phyloP scores from a whole-genome alignment of 1,140 invertebrate genomes.

The Rhagoletis zephyria region DNA sequence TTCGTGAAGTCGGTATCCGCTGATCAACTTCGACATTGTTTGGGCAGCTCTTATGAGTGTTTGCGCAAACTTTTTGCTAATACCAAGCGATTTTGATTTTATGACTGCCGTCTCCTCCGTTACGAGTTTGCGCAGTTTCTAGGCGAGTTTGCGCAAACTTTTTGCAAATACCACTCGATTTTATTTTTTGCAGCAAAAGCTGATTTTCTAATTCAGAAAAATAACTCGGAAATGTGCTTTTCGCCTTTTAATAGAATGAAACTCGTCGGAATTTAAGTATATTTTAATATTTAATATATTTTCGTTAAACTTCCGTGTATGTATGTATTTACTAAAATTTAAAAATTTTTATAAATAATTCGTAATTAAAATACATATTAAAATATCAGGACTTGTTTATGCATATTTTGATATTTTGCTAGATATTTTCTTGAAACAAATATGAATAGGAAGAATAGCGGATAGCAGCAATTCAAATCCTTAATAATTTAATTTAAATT shows the following conservation, averaged over 20 bases:
- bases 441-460: not conserved
- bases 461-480: no score
- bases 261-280: not conserved
- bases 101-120: no score
- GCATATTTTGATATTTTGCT: not conserved
- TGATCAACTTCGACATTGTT: no score
- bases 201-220: no score
- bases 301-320: constrained; percentile 33
- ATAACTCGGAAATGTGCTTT: no score
- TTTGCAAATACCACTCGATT: no score
- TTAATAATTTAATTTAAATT: no score
- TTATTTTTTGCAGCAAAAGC: no score
- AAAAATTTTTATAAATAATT: constrained; percentile 36
- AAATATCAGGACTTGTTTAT: not conserved
- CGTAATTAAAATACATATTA: constrained; percentile 19
- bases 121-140: no score
- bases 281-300: not conserved
- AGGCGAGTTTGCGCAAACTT: not conserved
- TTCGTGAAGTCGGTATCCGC: not conserved
- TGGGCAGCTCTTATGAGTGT: no score
- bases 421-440: not conserved
- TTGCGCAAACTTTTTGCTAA: no score
- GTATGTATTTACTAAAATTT: constrained; percentile 18
- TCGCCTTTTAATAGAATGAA: not conserved
- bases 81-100: no score